phyloP scores from a whole-genome alignment of 2,113 vertebrate genomes.

The Callopanchax toddi region DNA sequence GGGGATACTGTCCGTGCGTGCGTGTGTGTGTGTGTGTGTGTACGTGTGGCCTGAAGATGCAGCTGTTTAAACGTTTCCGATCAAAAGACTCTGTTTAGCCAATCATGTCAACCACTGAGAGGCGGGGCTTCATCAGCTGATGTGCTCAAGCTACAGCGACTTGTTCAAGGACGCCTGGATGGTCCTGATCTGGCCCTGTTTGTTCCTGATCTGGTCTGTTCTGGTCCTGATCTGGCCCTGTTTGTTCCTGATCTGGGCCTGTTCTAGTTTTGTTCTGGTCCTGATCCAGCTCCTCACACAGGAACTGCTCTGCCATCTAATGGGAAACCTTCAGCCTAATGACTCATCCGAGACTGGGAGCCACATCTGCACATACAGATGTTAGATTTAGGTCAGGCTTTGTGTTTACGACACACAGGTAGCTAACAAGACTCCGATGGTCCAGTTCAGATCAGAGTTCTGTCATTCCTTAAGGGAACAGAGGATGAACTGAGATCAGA shows the following conservation, averaged over 20 bases:
- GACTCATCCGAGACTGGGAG: not conserved
- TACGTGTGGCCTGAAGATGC: slow-evolving; percentile 8
- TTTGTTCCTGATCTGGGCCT: not conserved
- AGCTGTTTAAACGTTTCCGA: not conserved
- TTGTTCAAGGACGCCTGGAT: slow-evolving; percentile 54
- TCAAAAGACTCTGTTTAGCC: not conserved
- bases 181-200: not conserved
- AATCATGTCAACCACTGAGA: slow-evolving; percentile 2
- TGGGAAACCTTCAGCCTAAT: not conserved
- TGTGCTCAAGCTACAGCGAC: slow-evolving; percentile 2
- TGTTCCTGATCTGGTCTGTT: not conserved
- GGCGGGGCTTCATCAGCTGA: not conserved
- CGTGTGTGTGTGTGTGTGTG: slow-evolving; percentile 4
- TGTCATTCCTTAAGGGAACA: not conserved
- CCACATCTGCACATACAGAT: not conserved
- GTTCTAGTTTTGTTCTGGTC: too few species aligned
- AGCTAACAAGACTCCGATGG: not conserved
- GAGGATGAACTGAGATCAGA: too few species aligned
- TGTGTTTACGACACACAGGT: not conserved
- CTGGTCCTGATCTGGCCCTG: not conserved
- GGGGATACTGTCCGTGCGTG: slow-evolving; percentile 21
- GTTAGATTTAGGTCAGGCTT: not conserved
- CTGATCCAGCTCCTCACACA: not conserved
- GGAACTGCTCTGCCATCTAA: slow-evolving; percentile 23
- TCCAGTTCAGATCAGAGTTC: not conserved